These are phyloP conservation scores for Dyspetes luteomarginatus DNA, from an alignment of 2,888 invertebrate genomes.

Conservation along the genomic window DNA sequence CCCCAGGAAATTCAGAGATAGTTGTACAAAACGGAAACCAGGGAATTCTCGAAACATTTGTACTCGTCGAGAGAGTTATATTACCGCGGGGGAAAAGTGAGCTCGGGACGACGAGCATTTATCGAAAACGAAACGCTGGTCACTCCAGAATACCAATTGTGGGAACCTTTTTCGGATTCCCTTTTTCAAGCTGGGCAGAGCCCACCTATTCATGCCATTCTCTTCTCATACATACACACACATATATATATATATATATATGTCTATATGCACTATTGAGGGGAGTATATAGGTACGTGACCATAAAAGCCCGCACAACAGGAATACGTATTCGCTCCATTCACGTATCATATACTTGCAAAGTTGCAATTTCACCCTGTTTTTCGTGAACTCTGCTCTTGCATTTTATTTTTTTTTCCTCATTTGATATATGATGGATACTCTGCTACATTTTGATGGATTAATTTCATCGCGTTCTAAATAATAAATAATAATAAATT, in stretches of 20 bases:
- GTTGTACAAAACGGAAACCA: slow-evolving; percentile 41
- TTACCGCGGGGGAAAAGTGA: slow-evolving; percentile 33
- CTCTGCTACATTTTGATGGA: not conserved
- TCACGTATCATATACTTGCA: slow-evolving; percentile 20
- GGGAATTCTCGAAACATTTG: slow-evolving; percentile 40
- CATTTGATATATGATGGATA: not conserved
- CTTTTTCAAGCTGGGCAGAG: slow-evolving; percentile 32
- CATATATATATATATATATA: slow-evolving; percentile 22
- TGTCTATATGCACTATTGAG: not conserved
- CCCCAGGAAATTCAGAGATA: slow-evolving; percentile 34
- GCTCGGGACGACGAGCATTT: slow-evolving; percentile 44
- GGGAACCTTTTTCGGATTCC: slow-evolving; percentile 53
- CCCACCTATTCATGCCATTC: slow-evolving; percentile 48
- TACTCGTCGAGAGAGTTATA: slow-evolving; percentile 52
- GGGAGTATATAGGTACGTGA: slow-evolving; percentile 31
- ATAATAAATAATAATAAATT: too few relatives aligned
- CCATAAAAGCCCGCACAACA: slow-evolving; percentile 13
- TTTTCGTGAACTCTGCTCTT: not conserved
- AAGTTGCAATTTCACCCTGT: slow-evolving; percentile 3
- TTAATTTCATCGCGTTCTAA: not conserved
- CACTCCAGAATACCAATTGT: slow-evolving; percentile 54
- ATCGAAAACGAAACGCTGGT: slow-evolving; percentile 62
- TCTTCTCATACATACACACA: not conserved
- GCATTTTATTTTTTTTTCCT: not conserved
- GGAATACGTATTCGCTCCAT: not conserved